A percentile compares a stretch with the other conserved stretches of the same genome.
Evolutionary conservation across 2,888 invertebrate genomes (phyloP).

Genomic region (Pandemis corylana): DNA sequence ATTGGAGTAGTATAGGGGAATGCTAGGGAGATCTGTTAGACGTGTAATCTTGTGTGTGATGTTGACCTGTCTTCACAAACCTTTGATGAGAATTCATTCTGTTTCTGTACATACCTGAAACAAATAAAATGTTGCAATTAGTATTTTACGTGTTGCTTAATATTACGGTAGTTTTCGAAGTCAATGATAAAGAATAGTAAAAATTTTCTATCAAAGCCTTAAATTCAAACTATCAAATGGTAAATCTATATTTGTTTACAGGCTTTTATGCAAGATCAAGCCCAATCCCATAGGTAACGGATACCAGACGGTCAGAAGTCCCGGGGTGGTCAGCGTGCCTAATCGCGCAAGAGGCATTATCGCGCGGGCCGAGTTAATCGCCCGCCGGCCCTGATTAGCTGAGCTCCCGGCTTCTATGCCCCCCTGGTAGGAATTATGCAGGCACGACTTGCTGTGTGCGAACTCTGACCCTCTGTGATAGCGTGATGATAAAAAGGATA

Average conservation of each 20-base stretch:
- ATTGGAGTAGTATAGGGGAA: not conserved
- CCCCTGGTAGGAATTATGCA: slow-evolving; percentile 78
- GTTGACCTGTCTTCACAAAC: not conserved
- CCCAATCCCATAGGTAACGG: slow-evolving; percentile 49
- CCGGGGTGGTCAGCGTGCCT: slow-evolving; percentile 76
- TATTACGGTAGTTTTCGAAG: too few relatives aligned
- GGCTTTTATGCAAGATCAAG: slow-evolving; percentile 43
- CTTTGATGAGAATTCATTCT: not conserved
- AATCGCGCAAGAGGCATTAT: slow-evolving; percentile 82
- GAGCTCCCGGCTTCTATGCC: slow-evolving; percentile 74
- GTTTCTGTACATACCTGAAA: slow-evolving; percentile 56
- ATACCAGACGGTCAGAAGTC: slow-evolving; percentile 68
- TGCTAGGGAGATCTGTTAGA: too few relatives aligned
- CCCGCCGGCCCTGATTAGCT: slow-evolving; percentile 79
- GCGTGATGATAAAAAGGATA: slow-evolving; percentile 55
- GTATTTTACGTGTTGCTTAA: too few relatives aligned
- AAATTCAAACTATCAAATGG: slow-evolving; percentile 8
- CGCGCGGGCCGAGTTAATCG: slow-evolving; percentile 77
- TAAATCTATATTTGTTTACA: slow-evolving; percentile 21
- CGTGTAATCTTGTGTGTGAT: not conserved
- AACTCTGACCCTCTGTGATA: slow-evolving; percentile 54
- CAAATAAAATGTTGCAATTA: slow-evolving; percentile 41
- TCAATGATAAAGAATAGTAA: slow-evolving; percentile 1
- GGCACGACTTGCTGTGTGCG: slow-evolving; percentile 66
- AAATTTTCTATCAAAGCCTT: not conserved